Evolutionary conservation across 1,140 invertebrate species (phyloP), one percentile per base, ranked within the genome.

Genomic region (Holcopasites calliopsidis): DNA sequence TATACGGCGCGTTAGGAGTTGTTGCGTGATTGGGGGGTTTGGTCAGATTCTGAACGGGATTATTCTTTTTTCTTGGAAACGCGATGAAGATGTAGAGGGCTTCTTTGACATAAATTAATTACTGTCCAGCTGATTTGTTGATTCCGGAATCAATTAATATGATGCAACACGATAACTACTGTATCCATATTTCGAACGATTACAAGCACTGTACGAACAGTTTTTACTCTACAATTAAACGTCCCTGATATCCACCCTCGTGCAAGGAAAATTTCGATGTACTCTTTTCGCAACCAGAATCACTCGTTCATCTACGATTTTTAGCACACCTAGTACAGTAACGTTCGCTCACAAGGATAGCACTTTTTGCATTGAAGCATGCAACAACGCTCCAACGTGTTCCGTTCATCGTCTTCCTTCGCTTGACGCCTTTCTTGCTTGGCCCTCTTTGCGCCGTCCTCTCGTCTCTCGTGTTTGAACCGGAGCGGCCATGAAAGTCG

Each of bases 401-500:
- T 44, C 40, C 11, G 18, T 10, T 28, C 40, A n/a, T 31, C 42
- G n/a, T 49, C n/a, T 49, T 35, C 44, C 11, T 65, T 4, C 6
- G 28, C 0, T 26, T 28, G n/a, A n/a, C 11, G 4, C 7, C 26
- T 23, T 16, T 28, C 23, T 52, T 18, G 40, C 8, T 31, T 35
- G 11, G 3, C 0, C 7, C 16, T 23, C 35, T n/a, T 38, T n/a
- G n/a, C n/a, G n/a, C n/a, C 52, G 26, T 4, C 23, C 28, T 2
- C 33, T 58, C 28, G 54, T 58, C 47, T 7, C n/a, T n/a, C 55
- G 31, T 38, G 44, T 71, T 71, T 35, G 40, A 60, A 4, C 11
- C 4, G 42, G 13, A 33, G 21, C 38, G 33, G 40, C 55, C 38
- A 61, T 26, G 65, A 55, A 68, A 55, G 35, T 68, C 65, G 68